Evolutionary conservation across 2,888 invertebrate genomes (phyloP), one percentile per base, ranked within the genome.

Genomic region (Tineola bisselliella): DNA sequence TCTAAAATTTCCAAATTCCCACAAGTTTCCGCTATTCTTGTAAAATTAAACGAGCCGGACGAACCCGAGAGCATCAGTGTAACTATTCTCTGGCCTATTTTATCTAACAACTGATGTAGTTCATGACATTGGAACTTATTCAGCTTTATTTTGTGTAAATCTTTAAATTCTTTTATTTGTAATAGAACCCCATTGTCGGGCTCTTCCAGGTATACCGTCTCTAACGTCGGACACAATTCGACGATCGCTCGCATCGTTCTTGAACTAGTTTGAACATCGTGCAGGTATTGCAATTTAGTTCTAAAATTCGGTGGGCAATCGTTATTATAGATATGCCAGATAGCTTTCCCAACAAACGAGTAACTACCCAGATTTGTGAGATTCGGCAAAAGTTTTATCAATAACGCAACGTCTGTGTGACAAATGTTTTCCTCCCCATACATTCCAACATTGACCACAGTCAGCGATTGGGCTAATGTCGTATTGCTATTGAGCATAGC

Each of bases 381-480:
- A 72, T 91, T 91, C 31, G 90, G 91, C 68, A 92, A 83, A 67
- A 88, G 84, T 66, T 88, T 83, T 67, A 92, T 89, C 59, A 92
- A 77, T 63, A 90, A 75, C 6, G 91, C 91, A 15, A 91, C 84
- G 65, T 91, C 89, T 58, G 90, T 90, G 65, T 90, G 90, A 68
- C 91, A 91, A 61, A 92, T 88, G 66, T 90, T 90, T 73, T 90
- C 89, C 69, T 92, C 92, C 0, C 92, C 92, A 63, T 90, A 91
- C 84, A 90, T 89, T 52, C 92, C 92, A 65, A 92, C 89, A 69
- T 91, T 90, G 57, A 92, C 82, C 52, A 91, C 88, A 4, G 89
- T 89, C 44, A 92, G 70, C 60, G 84, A 87, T 48, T 89, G 83
- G 12, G 89, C 86, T 63, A 87, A 77, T 65, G 82, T 79, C n/a